Conservation (phyloP, 2,113 vertebrate genomes). For the Serilophus lunatus region DNA sequence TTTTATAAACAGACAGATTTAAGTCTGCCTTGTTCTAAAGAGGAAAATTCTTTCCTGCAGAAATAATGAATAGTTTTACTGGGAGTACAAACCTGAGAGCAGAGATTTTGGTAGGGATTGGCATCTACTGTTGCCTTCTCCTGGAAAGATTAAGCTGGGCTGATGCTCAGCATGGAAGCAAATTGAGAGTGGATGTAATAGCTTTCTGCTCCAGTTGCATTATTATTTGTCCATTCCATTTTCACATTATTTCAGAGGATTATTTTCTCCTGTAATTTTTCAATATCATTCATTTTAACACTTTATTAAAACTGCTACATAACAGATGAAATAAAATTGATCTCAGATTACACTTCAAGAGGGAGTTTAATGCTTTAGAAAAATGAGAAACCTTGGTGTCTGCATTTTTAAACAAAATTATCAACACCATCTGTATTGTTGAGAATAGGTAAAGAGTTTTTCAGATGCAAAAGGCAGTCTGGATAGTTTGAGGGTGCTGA, state of each 20-base stretch:
- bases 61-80: neutral
- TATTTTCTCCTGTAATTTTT: constrained; percentile 15
- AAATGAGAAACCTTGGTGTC: neutral
- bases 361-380: neutral
- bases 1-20: constrained; percentile 55
- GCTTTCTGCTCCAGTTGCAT: constrained; percentile 20
- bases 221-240: neutral
- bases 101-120: neutral
- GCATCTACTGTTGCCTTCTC: neutral
- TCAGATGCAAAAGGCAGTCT: neutral
- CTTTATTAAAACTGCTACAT: neutral
- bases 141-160: neutral
- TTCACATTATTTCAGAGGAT: constrained; percentile 14
- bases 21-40: neutral
- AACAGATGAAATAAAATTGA: constrained; percentile 13
- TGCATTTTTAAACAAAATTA: neutral
- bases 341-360: constrained; percentile 21
- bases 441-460: neutral
- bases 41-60: neutral
- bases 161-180: neutral
- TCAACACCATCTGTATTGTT: neutral
- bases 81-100: neutral
- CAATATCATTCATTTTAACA: constrained; percentile 30
- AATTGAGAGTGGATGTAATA: neutral
- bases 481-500: neutral